Evolutionary conservation across 2,113 vertebrate genomes (phyloP).

Genomic region (Lamprotornis superbus): DNA sequence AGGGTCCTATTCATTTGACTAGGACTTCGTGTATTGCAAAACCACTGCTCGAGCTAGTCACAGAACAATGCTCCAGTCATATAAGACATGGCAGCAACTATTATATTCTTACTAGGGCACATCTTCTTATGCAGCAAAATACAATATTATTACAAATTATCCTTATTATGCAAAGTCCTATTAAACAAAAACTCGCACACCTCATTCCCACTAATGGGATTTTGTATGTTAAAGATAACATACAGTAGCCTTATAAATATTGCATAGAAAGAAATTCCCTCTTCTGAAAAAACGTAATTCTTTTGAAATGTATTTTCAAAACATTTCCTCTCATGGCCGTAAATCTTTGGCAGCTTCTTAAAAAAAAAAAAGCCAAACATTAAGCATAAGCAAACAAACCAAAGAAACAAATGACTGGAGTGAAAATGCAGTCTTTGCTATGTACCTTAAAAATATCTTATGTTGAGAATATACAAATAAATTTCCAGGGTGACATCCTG

Average conservation of each 20-base stretch:
- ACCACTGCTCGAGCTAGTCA: conserved; percentile 26
- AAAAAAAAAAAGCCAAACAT: background rate
- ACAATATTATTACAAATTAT: conserved; percentile 68
- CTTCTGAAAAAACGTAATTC: conserved; percentile 10
- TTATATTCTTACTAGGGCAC: conserved; percentile 27
- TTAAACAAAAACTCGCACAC: conserved; percentile 61
- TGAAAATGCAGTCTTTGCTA: background rate
- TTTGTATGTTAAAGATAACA: conserved; percentile 58
- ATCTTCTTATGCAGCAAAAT: conserved; percentile 34
- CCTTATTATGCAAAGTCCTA: conserved; percentile 60
- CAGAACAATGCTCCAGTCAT: conserved; percentile 54
- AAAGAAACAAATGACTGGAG: background rate
- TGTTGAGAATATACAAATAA: background rate
- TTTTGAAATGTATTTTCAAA: conserved; percentile 20
- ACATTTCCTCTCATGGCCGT: background rate
- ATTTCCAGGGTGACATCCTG: background rate
- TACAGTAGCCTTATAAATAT: conserved; percentile 3
- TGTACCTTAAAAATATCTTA: background rate
- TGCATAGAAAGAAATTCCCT: conserved; percentile 17
- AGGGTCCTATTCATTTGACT: conserved; percentile 46
- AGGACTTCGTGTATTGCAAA: conserved; percentile 54
- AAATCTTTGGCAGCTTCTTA: background rate
- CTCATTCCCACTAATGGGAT: conserved; percentile 41
- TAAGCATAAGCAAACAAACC: background rate
- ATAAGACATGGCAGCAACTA: conserved; percentile 22